Evolutionary conservation across 2,113 vertebrate species (phyloP).

Genomic region (Corythornis cristatus): DNA sequence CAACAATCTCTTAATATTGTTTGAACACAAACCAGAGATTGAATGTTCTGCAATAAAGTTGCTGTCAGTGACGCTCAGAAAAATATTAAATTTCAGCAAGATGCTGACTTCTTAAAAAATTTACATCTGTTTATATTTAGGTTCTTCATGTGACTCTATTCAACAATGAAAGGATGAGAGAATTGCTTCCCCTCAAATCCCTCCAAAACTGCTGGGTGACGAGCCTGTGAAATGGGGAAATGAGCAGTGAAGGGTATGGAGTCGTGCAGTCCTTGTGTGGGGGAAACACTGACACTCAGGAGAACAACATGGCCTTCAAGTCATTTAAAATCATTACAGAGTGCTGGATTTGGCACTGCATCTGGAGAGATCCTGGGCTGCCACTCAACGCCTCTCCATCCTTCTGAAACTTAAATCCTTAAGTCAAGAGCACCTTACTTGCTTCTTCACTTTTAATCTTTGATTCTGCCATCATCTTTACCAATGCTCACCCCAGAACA

Average conservation of each 20-base stretch:
- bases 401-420: neutral
- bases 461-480: neutral
- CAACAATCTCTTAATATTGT: neutral
- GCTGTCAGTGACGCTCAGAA: neutral
- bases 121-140: slow-evolving; percentile 71
- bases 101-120: slow-evolving; percentile 24
- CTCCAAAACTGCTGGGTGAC: neutral
- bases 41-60: slow-evolving; percentile 32
- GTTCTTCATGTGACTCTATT: neutral
- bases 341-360: neutral
- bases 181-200: neutral
- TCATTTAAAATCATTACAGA: neutral
- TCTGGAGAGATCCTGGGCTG: neutral
- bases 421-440: neutral
- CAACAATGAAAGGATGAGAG: slow-evolving; percentile 9
- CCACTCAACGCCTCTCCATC: neutral
- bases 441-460: neutral
- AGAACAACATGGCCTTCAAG: neutral
- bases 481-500: neutral
- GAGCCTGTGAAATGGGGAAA: neutral
- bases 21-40: slow-evolving; percentile 39
- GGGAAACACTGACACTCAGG: neutral
- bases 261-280: neutral
- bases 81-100: slow-evolving; percentile 27
- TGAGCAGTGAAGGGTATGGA: neutral